Conservation (phyloP, 2,888 invertebrate genomes). For the Schrankia costaestrigalis region DNA sequence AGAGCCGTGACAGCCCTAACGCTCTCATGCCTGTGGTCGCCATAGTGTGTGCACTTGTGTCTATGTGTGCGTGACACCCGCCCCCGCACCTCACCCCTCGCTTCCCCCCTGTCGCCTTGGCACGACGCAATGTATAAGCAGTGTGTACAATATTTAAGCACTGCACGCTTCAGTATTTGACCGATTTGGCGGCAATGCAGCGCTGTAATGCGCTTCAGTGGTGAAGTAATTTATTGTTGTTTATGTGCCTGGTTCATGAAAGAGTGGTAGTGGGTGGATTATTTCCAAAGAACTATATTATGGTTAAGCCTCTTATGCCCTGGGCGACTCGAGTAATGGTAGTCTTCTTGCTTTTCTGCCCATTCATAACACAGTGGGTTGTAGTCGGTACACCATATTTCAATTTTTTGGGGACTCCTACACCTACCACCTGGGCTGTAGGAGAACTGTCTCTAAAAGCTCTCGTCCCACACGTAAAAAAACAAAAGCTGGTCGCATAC, state of each 20-base stretch:
- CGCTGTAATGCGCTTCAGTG: constrained; percentile 30
- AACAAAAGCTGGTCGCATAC: too few species aligned
- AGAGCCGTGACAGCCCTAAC: constrained; percentile 27
- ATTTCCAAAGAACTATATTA: too few species aligned
- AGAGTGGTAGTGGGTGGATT: too few species aligned
- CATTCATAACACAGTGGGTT: too few species aligned
- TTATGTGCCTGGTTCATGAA: not conserved
- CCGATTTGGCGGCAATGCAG: constrained; percentile 46
- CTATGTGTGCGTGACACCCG: constrained; percentile 18
- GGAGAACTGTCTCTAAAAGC: too few species aligned
- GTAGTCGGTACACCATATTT: too few species aligned
- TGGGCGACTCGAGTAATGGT: too few species aligned
- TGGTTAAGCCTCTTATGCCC: too few species aligned
- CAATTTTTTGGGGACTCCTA: too few species aligned
- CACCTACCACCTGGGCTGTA: too few species aligned
- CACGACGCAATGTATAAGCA: constrained; percentile 25
- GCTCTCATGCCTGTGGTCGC: constrained; percentile 15
- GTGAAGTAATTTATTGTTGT: constrained; percentile 16
- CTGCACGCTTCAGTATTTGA: constrained; percentile 30
- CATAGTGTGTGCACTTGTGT: constrained; percentile 13
- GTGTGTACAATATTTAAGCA: constrained; percentile 9
- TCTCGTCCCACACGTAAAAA: too few species aligned
- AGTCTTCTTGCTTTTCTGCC: too few species aligned
- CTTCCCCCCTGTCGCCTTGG: constrained; percentile 25
- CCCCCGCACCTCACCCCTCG: constrained; percentile 9